Evolutionary conservation across 1,140 invertebrate genomes (phyloP).

Genomic region (Macrobrachium rosenbergii): DNA sequence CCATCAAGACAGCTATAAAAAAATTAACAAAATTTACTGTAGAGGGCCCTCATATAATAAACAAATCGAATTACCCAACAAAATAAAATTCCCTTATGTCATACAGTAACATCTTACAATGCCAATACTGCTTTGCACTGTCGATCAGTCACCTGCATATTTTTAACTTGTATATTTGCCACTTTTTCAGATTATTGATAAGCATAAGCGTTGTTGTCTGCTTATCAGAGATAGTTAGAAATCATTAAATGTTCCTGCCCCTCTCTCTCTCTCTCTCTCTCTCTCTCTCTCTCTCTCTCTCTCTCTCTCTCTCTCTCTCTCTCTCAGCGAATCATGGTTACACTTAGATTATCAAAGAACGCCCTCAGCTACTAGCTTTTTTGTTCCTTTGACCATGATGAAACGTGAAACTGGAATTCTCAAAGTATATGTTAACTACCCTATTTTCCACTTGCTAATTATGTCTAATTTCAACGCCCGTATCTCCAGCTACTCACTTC

Average conservation of each 20-base stretch:
- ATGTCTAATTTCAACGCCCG: too few relatives aligned
- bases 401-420: not conserved
- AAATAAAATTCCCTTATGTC: too few relatives aligned
- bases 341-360: not conserved
- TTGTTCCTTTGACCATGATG: not conserved
- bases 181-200: not conserved
- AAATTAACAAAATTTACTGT: too few relatives aligned
- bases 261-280: not conserved
- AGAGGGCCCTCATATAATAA: too few relatives aligned
- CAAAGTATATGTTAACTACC: too few relatives aligned
- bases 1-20: too few relatives aligned
- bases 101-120: too few relatives aligned
- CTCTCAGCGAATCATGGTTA: not conserved
- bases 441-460: too few relatives aligned
- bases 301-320: not conserved
- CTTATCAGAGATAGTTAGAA: conserved; percentile 3
- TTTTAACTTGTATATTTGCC: not conserved
- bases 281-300: conserved; percentile 14
- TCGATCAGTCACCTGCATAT: too few relatives aligned
- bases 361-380: not conserved
- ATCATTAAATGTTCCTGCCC: not conserved
- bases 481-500: too few relatives aligned
- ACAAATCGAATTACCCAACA: too few relatives aligned
- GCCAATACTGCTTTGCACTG: too few relatives aligned
- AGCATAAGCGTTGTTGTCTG: not conserved